phyloP scores from a whole-genome alignment of 2,113 vertebrate genomes.

The Labrus mixtus region DNA sequence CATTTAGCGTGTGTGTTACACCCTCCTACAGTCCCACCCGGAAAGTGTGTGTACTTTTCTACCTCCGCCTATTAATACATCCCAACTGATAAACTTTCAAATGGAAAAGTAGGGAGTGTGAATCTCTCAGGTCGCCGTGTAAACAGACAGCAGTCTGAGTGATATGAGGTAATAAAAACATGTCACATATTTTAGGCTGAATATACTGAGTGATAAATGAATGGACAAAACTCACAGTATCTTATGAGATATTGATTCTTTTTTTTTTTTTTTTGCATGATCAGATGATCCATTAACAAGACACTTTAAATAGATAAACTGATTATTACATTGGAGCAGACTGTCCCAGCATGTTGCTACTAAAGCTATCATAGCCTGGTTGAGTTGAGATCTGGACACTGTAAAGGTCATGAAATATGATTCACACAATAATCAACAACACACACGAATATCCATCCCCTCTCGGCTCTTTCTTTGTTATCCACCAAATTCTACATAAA shows the following conservation, averaged over 20 bases:
- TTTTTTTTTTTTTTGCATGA: no score
- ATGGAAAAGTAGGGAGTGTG: constrained; percentile 54
- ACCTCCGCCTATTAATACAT: constrained; percentile 66
- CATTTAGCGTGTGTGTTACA: constrained; percentile 58
- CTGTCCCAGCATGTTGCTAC: neutral
- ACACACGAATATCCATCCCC: no score
- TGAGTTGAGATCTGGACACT: neutral
- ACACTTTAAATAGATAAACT: no score
- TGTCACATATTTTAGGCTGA: constrained; percentile 4
- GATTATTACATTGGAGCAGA: no score
- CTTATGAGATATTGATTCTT: no score
- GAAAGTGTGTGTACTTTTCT: constrained; percentile 81
- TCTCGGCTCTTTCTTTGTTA: neutral
- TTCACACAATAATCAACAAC: no score
- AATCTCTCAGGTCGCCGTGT: constrained; percentile 22
- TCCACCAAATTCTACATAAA: no score
- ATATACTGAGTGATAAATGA: neutral
- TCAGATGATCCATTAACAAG: no score
- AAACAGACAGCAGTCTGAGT: constrained; percentile 46
- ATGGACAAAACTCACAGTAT: no score
- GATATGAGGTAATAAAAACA: neutral
- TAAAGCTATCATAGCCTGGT: neutral
- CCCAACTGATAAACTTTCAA: constrained; percentile 67
- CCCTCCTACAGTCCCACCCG: constrained; percentile 77
- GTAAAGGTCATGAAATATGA: neutral